phyloP scores from a whole-genome alignment of 2,888 invertebrate genomes.

The Tenthredo amoena region DNA sequence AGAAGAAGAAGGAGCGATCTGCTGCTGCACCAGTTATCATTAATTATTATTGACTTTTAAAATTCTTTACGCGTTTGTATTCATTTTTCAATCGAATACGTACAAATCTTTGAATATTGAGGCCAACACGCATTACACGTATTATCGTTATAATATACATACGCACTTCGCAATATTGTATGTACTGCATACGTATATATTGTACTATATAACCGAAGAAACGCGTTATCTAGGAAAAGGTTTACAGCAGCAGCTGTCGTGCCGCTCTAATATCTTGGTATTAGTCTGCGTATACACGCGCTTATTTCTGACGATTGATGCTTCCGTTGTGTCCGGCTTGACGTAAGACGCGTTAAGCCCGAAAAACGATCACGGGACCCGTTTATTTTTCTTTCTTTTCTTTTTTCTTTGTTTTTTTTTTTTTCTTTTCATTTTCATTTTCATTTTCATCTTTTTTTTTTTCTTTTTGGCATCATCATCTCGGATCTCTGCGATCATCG shows the following conservation, averaged over 20 bases:
- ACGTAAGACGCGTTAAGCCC: slow-evolving; percentile 14
- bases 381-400: not conserved
- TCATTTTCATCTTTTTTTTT: not conserved
- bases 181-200: not conserved
- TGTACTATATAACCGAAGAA: not conserved
- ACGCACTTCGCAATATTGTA: slow-evolving; percentile 2
- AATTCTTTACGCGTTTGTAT: not conserved
- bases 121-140: slow-evolving; percentile 35
- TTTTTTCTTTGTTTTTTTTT: not conserved
- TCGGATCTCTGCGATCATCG: not conserved
- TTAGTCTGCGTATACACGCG: not conserved
- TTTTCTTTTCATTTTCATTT: not conserved
- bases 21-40: too few relatives aligned
- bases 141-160: not conserved
- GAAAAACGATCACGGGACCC: not conserved
- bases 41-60: too few relatives aligned
- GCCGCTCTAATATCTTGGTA: not conserved
- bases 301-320: slow-evolving; percentile 25
- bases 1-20: too few relatives aligned
- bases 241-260: slow-evolving; percentile 26
- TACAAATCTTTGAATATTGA: slow-evolving; percentile 4
- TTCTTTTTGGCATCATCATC: slow-evolving; percentile 3
- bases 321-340: slow-evolving; percentile 41
- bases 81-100: not conserved
- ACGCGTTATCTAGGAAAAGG: slow-evolving; percentile 22